Percentiles rank a stretch among this genome's conserved stretches.
phyloP scores from a whole-genome alignment of 2,797 vertebrate genomes.

The Nannoperca australis region DNA sequence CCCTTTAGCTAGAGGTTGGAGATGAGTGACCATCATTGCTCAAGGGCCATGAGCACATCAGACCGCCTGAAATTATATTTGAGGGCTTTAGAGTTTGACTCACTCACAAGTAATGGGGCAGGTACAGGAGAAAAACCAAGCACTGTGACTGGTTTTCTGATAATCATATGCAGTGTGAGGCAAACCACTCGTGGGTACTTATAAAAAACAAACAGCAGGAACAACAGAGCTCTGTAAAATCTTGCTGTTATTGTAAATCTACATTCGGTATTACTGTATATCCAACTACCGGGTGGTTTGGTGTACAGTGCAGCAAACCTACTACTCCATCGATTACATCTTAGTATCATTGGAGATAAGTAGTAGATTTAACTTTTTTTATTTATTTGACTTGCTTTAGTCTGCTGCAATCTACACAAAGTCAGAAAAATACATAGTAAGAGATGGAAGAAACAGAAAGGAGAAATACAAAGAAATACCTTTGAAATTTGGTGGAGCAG shows the following conservation, averaged over 20 bases:
- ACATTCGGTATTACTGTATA: neutral
- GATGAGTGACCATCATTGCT: slow-evolving; percentile 72
- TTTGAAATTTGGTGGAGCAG: neutral
- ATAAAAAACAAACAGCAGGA: slow-evolving; percentile 32
- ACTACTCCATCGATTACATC: neutral
- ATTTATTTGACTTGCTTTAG: neutral
- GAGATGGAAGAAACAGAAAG: neutral
- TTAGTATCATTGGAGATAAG: neutral
- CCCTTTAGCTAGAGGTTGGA: slow-evolving; percentile 64
- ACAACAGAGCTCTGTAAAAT: neutral
- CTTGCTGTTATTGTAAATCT: neutral
- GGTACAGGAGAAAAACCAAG: slow-evolving; percentile 34
- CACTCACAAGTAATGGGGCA: slow-evolving; percentile 65
- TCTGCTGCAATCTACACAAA: neutral
- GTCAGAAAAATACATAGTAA: neutral
- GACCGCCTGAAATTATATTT: slow-evolving; percentile 64
- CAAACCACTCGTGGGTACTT: slow-evolving; percentile 26
- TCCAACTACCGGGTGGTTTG: neutral
- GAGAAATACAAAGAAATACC: neutral
- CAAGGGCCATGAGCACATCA: slow-evolving; percentile 67
- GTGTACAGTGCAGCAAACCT: neutral
- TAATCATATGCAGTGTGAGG: slow-evolving; percentile 41
- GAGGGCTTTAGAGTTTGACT: slow-evolving; percentile 68
- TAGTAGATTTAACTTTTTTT: neutral
- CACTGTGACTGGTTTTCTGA: slow-evolving; percentile 35